phyloP scores from a whole-genome alignment of 2,888 invertebrate species.

The Aporophyla lueneburgensis region DNA sequence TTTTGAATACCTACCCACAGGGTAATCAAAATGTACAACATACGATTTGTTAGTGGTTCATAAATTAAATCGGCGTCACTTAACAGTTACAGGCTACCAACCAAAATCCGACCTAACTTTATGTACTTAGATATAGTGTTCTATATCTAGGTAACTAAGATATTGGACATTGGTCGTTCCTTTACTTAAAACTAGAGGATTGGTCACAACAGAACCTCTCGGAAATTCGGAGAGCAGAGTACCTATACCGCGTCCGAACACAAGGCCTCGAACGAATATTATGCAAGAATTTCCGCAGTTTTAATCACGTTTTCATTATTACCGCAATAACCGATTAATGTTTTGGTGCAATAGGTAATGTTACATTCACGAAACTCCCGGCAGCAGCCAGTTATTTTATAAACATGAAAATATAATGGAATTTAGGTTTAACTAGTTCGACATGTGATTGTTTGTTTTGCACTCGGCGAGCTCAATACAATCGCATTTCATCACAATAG shows the following conservation, averaged over 20 bases:
- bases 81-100: neutral
- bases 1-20: no score
- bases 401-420: slow-evolving; percentile 51
- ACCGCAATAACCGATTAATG: neutral
- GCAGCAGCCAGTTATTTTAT: slow-evolving; percentile 25
- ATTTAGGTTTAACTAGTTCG: slow-evolving; percentile 8
- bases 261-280: neutral
- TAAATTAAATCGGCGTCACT: no score
- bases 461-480: slow-evolving; percentile 14
- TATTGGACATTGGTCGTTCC: no score
- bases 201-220: neutral
- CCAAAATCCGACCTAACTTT: neutral
- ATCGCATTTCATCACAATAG: slow-evolving; percentile 12
- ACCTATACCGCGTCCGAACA: neutral
- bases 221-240: neutral
- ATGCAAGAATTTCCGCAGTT: neutral
- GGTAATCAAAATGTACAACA: no score
- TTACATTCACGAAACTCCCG: slow-evolving; percentile 20
- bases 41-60: no score
- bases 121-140: neutral
- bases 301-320: slow-evolving; percentile 12
- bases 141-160: neutral
- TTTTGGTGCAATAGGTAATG: slow-evolving; percentile 31
- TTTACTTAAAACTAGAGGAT: neutral
- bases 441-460: slow-evolving; percentile 26